Base-by-base conservation (phyloP, 2,797 vertebrate species). In the Intellagama lesueurii region DNA sequence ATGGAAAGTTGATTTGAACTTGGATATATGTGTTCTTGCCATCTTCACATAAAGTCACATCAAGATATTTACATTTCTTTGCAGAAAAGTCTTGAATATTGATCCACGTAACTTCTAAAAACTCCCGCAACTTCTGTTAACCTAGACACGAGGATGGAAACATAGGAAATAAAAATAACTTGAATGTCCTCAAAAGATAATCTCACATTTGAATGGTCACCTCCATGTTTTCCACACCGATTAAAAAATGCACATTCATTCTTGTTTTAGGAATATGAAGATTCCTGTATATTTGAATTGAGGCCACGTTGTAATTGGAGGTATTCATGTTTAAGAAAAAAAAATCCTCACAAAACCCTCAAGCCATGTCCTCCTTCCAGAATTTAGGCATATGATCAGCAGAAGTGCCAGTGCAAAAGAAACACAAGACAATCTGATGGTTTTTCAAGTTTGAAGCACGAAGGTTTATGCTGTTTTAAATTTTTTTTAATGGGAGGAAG, bases 331-430 rank as follows among this genome's bases (percentile, higher is more conserved):
- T 60, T 30, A 80, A 80, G 56, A 80, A 80, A 52, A 47, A 5
- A 26, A 44, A 87, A 90, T 92, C 91, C 82, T 89, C 89, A 16
- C 47, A 94, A 85, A 73, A 81, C 91, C 91, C 94, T 80, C 87
- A 64, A 88, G 85, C 83, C 17, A 72, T 81, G 78, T 78, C 86
- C 1, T 0, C 52, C 0, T 1, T 3, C 92, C 82, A 73, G 82
- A 87, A 89, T 49, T 28, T 66, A 88, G 88, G 91, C 49, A 81
- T 87, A 86, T 47, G 9, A 70, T 64, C 0, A 0, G 78, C 79
- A 30, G 79, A 11, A 68, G 11, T 1, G 24, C 64, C 56, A 56
- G 44, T 12, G 14, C 17, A 81, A 92, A 91, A 32, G 40, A 66
- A 56, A 52, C 56, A 75, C 24, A 22, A 49, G 14, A 17, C 32